Evolutionary conservation across 2,113 vertebrate species (phyloP).

Genomic region (Azemiops feae): DNA sequence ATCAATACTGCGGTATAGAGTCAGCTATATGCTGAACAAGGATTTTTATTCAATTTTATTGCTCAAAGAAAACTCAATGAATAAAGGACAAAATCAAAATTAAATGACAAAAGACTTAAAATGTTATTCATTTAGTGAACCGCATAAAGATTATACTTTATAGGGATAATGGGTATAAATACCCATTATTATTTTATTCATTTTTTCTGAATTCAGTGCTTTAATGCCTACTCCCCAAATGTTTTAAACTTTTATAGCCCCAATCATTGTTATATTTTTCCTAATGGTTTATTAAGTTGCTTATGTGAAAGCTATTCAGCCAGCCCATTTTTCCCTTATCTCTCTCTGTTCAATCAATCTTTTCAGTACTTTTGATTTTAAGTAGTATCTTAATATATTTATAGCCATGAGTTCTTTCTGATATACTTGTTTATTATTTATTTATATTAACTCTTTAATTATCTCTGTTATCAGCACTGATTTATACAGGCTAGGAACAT

Average conservation of each 20-base stretch:
- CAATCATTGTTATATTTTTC: constrained; percentile 34
- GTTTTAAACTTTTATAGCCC: constrained; percentile 19
- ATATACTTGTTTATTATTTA: constrained; percentile 68
- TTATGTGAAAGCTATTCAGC: background rate
- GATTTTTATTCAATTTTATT: constrained; percentile 39
- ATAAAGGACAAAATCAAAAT: constrained; percentile 49
- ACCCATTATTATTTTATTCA: background rate
- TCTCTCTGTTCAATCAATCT: constrained; percentile 48
- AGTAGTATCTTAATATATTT: constrained; percentile 66
- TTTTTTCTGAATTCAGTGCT: constrained; percentile 26
- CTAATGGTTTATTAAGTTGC: constrained; percentile 21
- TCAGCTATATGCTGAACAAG: constrained; percentile 48
- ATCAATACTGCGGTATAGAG: constrained; percentile 46
- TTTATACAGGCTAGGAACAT: constrained; percentile 69
- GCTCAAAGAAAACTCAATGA: constrained; percentile 13
- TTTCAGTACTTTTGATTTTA: constrained; percentile 44
- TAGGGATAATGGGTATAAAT: constrained; percentile 10
- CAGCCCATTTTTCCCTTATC: background rate
- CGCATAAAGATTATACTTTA: constrained; percentile 31
- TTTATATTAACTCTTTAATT: constrained; percentile 68
- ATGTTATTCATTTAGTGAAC: constrained; percentile 12
- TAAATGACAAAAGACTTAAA: constrained; percentile 39
- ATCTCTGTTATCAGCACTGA: constrained; percentile 69
- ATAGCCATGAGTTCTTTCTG: constrained; percentile 48
- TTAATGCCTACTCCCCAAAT: constrained; percentile 6